Conservation (phyloP, 2,113 vertebrate species). For the Macquaria ambigua region DNA sequence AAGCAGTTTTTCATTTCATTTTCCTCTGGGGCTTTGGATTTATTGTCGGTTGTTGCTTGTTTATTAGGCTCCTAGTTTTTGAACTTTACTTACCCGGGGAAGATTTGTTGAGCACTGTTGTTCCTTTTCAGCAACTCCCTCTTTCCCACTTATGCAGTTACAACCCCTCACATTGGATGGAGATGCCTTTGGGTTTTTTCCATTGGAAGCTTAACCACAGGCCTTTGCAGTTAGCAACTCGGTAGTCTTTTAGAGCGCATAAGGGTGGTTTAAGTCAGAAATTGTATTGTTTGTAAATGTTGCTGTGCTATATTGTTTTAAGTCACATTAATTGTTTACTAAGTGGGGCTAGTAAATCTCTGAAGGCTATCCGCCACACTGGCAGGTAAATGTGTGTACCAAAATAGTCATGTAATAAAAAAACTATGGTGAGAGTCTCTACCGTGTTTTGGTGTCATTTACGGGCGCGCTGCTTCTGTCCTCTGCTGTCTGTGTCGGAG, state of each 20-base stretch:
- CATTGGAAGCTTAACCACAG: slow-evolving; percentile 9
- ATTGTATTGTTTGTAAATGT: background rate
- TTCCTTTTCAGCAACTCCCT: slow-evolving; percentile 56
- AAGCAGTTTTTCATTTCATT: slow-evolving; percentile 71
- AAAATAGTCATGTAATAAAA: too few species aligned
- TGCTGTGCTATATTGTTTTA: background rate
- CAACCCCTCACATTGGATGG: slow-evolving; percentile 42
- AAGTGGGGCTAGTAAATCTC: too few species aligned
- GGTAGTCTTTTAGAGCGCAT: background rate
- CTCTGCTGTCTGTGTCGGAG: too few species aligned
- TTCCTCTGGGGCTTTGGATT: slow-evolving; percentile 66
- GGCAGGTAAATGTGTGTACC: too few species aligned
- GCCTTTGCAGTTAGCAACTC: slow-evolving; percentile 16
- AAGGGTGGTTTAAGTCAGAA: background rate
- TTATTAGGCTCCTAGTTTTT: slow-evolving; percentile 68
- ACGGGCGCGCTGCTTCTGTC: too few species aligned
- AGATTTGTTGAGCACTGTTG: slow-evolving; percentile 47
- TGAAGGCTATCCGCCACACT: too few species aligned
- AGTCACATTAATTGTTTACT: too few species aligned
- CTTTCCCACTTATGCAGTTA: slow-evolving; percentile 36
- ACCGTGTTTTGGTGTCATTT: too few species aligned
- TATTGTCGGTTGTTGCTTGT: slow-evolving; percentile 66
- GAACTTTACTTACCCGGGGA: slow-evolving; percentile 55
- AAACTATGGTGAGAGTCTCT: too few species aligned
- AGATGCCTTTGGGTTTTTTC: slow-evolving; percentile 15